A percentile compares a stretch with the other conserved stretches of the same genome.
Conservation (phyloP, 2,797 vertebrate genomes). For the Sebastes reedi region DNA sequence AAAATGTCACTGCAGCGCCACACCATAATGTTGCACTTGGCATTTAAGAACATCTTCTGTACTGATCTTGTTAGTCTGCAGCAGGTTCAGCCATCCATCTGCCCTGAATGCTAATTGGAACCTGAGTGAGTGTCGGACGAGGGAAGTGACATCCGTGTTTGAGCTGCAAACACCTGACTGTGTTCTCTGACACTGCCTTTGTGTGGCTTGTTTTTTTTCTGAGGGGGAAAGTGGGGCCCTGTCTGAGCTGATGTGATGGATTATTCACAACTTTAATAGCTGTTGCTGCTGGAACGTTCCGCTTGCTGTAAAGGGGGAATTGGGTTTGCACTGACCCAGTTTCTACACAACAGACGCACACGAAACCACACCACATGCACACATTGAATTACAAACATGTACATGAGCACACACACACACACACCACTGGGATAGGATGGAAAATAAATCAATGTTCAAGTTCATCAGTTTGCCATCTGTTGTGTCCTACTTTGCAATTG, state of each 20-base stretch:
- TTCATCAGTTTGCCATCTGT: constrained; percentile 66
- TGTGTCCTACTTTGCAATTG: constrained; percentile 58
- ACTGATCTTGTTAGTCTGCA: constrained; percentile 29
- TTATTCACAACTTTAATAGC: constrained; percentile 69
- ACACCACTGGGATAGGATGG: constrained; percentile 20
- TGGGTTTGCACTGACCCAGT: constrained; percentile 74
- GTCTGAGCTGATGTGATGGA: constrained; percentile 56
- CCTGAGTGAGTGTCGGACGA: constrained; percentile 3
- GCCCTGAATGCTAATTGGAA: constrained; percentile 40
- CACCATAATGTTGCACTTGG: constrained; percentile 6
- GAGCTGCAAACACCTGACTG: constrained; percentile 35
- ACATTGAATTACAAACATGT: neutral
- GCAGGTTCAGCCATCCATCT: constrained; percentile 16
- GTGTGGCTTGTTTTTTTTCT: neutral
- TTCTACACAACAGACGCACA: constrained; percentile 44
- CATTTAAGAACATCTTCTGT: constrained; percentile 36
- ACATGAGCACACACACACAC: neutral
- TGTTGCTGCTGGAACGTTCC: constrained; percentile 60
- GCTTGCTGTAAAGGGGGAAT: constrained; percentile 45
- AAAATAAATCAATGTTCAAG: constrained; percentile 57
- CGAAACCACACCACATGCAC: neutral
- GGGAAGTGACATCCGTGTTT: constrained; percentile 14
- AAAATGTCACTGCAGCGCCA: constrained; percentile 16
- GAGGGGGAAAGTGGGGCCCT: neutral
- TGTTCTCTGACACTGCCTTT: neutral